Evolutionary conservation across 2,888 invertebrate genomes (phyloP), one percentile per base, ranked within the genome.

Genomic region (Synergus gifuensis): DNA sequence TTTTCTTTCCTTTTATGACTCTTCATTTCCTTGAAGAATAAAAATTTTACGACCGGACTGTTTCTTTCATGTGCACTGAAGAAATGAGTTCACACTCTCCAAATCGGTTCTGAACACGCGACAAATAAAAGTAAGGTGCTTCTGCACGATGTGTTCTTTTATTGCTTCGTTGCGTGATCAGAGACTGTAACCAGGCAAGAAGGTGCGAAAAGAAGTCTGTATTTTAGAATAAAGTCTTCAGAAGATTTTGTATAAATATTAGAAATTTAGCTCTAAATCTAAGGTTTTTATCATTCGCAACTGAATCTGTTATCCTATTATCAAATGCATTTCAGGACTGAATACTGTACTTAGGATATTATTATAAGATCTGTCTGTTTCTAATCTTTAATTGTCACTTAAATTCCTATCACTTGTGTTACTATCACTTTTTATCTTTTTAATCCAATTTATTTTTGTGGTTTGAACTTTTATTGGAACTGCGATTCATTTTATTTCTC

Each of bases 91-190:
- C 49, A 69, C 69, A 49, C 69, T 69, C 46, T 69, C 28, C 69
- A 69, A 69, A 69, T 69, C 69, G 69, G 69, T 22, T 69, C 28
- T 22, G 49, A 69, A 46, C 69, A 69, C 69, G 69, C 28, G 69
- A 69, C 46, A 69, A 69, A 69, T 69, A 69, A 69, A 69, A 69
- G 46, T 69, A 49, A 69, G 69, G 16, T 49, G 69, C 46, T 69
- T 69, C 69, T 28, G 49, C 28, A 69, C 69, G 49, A 69, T 69
- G 69, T 69, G 69, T 69, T 69, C 69, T 14, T 69, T 69, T 49
- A 69, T 69, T 69, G 49, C 69, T 69, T 49, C 49, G 49, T 69
- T 69, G 69, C 69, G 69, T 69, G 69, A 69, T 69, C 49, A 14
- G 69, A 28, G 49, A 28, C 28, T 46, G 22, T 49, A 28, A 44